Conservation (phyloP, 2,113 vertebrate genomes). For the Neolamprologus fasciatus region DNA sequence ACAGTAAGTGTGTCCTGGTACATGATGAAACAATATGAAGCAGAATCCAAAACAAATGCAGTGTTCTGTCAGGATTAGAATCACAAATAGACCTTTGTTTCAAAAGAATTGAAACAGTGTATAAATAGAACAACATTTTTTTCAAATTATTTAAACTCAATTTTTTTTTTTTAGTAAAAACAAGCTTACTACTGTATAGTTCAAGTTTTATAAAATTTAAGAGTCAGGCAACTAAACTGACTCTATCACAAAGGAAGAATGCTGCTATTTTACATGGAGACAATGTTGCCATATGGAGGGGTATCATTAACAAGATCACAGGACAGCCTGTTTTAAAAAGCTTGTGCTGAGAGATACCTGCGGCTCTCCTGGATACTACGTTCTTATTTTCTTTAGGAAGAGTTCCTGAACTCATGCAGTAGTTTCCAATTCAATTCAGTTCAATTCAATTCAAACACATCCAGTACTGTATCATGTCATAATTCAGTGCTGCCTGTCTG, state of each 20-base stretch:
- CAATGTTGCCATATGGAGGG: not conserved
- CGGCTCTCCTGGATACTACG: accelerated
- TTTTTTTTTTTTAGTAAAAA: accelerated
- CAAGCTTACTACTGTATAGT: accelerated
- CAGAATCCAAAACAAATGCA: not conserved
- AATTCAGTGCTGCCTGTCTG: not conserved
- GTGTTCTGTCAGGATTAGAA: not conserved
- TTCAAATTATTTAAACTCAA: accelerated
- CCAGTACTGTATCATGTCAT: not conserved
- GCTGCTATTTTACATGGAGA: accelerated
- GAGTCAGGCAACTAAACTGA: not conserved
- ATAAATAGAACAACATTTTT: not conserved
- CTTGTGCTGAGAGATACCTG: not conserved
- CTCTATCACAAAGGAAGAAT: accelerated
- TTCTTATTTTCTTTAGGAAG: not conserved
- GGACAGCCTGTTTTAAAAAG: not conserved
- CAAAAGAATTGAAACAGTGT: not conserved
- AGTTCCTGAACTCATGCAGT: not conserved
- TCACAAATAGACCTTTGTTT: accelerated
- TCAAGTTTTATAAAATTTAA: not conserved
- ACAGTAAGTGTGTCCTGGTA: accelerated
- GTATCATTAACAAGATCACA: not conserved
- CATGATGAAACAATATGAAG: accelerated
- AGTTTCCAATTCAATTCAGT: accelerated
- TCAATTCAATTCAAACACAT: not conserved